Evolutionary conservation across 2,113 vertebrate genomes (phyloP), one percentile per base, ranked within the genome.

Genomic region (Trogon melanurus): DNA sequence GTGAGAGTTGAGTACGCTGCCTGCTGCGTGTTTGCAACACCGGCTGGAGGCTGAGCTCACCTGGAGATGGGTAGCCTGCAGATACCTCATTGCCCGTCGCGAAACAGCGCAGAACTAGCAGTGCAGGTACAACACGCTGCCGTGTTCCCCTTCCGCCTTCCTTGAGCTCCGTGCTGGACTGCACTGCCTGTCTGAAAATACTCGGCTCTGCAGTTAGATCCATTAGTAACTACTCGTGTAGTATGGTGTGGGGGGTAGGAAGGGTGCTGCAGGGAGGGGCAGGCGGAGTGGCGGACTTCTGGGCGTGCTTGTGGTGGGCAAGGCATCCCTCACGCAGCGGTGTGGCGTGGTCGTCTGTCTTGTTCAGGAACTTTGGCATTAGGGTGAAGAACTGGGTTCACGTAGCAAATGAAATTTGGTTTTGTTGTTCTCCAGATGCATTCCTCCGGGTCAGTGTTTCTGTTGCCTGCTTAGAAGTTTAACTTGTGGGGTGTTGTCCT

Each of bases 231-330:
- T 47, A 14, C 41, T 41, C 41, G 13, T 41, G 41, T 41, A 11
- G 41, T 41, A 41, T 41, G 11, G 41, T 41, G 41, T 41, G 11
- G 11, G 41, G 41, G 41, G 41, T 41, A 13, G 41, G 41, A 41
- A 41, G 41, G 41, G 13, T 41, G 41, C 41, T 41, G 41, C 41
- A 41, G 41, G 41, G 41, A 41, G 32, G 36, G 50, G 36, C 9
- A 57, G 61, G 17, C 44, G 36, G 16, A 27, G 16, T 7, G 16
- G 30, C 10, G 22, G 29, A 34, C 60, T 16, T 70, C 15, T 47
- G 0, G 0, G 9, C 70, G 21, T 1, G 1, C 38, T 66, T 71
- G 15, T 48, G 1, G 2, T 27, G n/a, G 36, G 9, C 16, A 9
- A 47, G 65, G 44, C 25, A 47, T 66, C 4, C 38, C 20, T 79